phyloP scores from a whole-genome alignment of 2,113 vertebrate genomes.

The Boulengeromyrus knoepffleri region DNA sequence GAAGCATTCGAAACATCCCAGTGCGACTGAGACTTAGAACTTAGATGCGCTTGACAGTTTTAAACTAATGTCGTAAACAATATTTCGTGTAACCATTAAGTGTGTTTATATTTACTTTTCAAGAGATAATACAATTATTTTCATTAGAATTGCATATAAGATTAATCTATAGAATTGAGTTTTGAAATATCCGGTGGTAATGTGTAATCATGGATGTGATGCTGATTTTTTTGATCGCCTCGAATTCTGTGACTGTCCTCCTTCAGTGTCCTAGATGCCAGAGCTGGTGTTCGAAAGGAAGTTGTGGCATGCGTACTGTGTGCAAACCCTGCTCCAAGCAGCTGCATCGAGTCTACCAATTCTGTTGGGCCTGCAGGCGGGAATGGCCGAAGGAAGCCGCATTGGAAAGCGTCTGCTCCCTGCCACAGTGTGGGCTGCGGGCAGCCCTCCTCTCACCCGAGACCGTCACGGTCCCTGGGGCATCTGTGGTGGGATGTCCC shows the following conservation, averaged over 20 bases:
- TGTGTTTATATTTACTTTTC: not conserved
- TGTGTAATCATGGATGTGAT: not conserved
- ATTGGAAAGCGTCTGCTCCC: not conserved
- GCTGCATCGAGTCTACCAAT: not conserved
- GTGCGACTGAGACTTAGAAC: not conserved
- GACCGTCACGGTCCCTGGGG: not conserved
- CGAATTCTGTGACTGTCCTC: not conserved
- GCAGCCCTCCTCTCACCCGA: constrained; percentile 13
- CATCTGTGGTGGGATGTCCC: constrained; percentile 12
- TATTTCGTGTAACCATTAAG: not conserved
- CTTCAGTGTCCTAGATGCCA: constrained; percentile 14
- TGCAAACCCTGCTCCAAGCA: not conserved
- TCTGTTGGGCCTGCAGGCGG: constrained; percentile 18
- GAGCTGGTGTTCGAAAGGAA: not conserved
- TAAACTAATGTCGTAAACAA: not conserved
- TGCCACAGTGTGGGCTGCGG: not conserved
- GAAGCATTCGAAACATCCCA: not conserved
- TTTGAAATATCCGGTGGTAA: not conserved
- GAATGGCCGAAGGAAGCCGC: not conserved
- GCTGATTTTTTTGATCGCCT: not conserved
- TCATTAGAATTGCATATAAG: not conserved
- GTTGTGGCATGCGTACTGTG: not conserved
- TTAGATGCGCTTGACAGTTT: not conserved
- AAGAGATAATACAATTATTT: not conserved
- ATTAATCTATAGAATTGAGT: not conserved